A percentile compares a stretch with the other conserved stretches of the same genome.
phyloP scores from a whole-genome alignment of 1,140 invertebrate species.

The Achatina immaculata region DNA sequence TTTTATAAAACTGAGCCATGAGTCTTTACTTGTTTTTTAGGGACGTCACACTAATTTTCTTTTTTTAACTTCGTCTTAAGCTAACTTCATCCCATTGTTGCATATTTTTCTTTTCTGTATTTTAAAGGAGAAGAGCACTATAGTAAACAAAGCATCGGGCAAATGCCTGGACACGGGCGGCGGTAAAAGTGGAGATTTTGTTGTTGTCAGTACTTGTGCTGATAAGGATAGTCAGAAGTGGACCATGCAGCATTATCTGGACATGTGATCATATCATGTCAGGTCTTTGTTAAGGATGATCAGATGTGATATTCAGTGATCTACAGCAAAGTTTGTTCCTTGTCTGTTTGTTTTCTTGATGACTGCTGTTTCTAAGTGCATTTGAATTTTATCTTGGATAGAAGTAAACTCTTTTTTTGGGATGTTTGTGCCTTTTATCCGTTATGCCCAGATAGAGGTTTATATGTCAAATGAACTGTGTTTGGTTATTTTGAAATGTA shows the following conservation, averaged over 20 bases:
- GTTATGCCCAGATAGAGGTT: too few species aligned
- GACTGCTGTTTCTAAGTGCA: too few species aligned
- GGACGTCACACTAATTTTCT: neutral
- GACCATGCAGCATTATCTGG: constrained; percentile 26
- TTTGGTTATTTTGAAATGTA: too few species aligned
- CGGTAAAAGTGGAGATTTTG: constrained; percentile 19
- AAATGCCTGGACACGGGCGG: constrained; percentile 12
- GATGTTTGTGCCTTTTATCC: too few species aligned
- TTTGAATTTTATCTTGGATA: too few species aligned
- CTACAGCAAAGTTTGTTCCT: too few species aligned
- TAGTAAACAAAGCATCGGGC: constrained; percentile 4
- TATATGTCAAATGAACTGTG: too few species aligned
- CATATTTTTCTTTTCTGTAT: neutral
- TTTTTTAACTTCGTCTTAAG: neutral
- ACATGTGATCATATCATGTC: neutral
- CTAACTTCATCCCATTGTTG: neutral
- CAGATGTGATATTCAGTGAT: too few species aligned
- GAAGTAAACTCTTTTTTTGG: too few species aligned
- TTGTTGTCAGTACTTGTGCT: neutral
- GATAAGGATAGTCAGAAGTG: neutral
- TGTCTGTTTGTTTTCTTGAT: too few species aligned
- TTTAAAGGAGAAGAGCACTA: neutral
- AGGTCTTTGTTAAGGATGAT: too few species aligned
- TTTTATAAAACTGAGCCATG: too few species aligned
- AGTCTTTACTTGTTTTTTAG: neutral